Percentiles rank a stretch among this genome's conserved stretches.
Evolutionary conservation across 2,888 invertebrate species (phyloP).

Genomic region (Cristatella mucedo): DNA sequence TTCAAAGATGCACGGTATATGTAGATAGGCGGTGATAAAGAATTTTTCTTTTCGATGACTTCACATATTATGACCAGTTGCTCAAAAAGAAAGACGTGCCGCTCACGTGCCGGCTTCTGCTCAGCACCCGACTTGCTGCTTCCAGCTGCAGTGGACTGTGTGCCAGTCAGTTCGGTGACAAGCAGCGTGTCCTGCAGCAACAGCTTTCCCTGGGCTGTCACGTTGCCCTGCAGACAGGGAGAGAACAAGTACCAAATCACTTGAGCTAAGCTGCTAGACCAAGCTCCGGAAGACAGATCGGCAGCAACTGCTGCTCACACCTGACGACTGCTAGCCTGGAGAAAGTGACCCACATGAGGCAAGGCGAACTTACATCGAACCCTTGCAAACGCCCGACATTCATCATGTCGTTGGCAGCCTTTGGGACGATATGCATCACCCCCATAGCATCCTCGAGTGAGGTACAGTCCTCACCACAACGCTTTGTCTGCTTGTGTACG

Average conservation of each 20-base stretch:
- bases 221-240: slow-evolving; percentile 59
- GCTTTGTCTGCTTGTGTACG: slow-evolving; percentile 73
- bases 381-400: slow-evolving; percentile 88
- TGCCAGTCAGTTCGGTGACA: slow-evolving; percentile 28
- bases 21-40: not conserved
- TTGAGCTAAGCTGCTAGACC: too few species aligned
- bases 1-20: slow-evolving; percentile 58
- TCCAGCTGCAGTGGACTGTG: too few species aligned
- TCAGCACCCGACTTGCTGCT: too few species aligned
- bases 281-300: too few species aligned
- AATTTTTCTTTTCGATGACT: slow-evolving; percentile 64
- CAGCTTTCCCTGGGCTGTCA: slow-evolving; percentile 87
- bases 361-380: slow-evolving; percentile 55
- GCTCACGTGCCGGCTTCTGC: too few species aligned
- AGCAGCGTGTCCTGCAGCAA: slow-evolving; percentile 52
- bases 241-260: too few species aligned
- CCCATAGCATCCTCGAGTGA: slow-evolving; percentile 61
- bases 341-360: too few species aligned
- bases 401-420: slow-evolving; percentile 98
- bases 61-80: slow-evolving; percentile 85
- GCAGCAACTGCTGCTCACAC: too few species aligned
- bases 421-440: slow-evolving; percentile 69
- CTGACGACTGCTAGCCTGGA: too few species aligned
- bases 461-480: slow-evolving; percentile 62
- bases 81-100: slow-evolving; percentile 87